These are phyloP conservation scores for Pseudomyrmex dendroicus DNA, from an alignment of 1,140 invertebrate genomes.

Conservation along the genomic window DNA sequence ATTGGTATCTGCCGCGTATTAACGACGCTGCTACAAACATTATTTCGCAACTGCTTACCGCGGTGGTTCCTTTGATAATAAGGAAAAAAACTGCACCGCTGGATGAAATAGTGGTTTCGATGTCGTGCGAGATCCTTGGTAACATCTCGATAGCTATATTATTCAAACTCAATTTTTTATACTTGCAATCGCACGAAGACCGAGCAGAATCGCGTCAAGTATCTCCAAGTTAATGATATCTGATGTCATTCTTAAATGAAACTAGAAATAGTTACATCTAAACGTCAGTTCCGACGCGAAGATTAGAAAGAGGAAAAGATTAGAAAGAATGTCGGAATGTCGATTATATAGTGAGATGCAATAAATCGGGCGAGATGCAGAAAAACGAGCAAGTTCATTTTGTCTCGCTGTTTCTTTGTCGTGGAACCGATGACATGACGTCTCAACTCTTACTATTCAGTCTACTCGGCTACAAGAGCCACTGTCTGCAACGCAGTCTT, in stretches of 20 bases:
- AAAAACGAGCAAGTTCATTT: constrained; percentile 68
- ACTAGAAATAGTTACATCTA: background rate
- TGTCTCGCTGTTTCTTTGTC: constrained; percentile 70
- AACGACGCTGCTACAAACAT: constrained; percentile 56
- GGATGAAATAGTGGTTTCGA: constrained; percentile 17
- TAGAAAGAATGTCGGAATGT: constrained; percentile 62
- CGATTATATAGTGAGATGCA: constrained; percentile 67
- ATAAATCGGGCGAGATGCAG: constrained; percentile 69
- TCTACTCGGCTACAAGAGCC: constrained; percentile 65
- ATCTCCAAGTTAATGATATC: background rate
- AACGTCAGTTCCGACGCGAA: constrained; percentile 7
- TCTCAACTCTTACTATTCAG: constrained; percentile 62
- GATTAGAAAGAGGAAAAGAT: constrained; percentile 51
- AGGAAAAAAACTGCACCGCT: constrained; percentile 49
- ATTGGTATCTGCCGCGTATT: constrained; percentile 70
- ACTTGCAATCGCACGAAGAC: background rate
- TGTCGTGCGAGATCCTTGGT: background rate
- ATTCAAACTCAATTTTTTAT: background rate
- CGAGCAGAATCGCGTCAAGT: background rate
- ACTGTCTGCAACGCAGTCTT: constrained; percentile 68
- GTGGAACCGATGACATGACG: constrained; percentile 69
- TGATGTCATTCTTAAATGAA: background rate
- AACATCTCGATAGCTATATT: background rate
- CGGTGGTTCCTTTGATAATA: constrained; percentile 62
- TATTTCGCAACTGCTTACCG: constrained; percentile 65